Evolutionary conservation across 1,140 invertebrate genomes (phyloP), one percentile per base, ranked within the genome.

Genomic region (Idris sp.): DNA sequence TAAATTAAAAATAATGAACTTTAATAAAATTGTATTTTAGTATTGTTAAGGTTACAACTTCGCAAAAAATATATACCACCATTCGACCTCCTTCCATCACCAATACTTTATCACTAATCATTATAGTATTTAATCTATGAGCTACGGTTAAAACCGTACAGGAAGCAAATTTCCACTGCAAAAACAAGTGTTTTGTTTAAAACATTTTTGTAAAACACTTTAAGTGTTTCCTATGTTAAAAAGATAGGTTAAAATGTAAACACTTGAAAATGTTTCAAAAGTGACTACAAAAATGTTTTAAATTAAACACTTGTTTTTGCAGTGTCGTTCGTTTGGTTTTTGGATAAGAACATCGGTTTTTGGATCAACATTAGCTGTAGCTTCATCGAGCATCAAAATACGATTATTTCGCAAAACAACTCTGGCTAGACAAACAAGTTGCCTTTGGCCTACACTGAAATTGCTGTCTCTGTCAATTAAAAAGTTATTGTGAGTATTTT

Each of bases 301-400:
- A n/a, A n/a, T n/a, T n/a, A n/a, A n/a, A n/a, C n/a, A n/a, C n/a
- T n/a, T n/a, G n/a, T n/a, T n/a, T n/a, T n/a, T n/a, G n/a, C n/a
- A n/a, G n/a, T n/a, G n/a, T n/a, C 0, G 78, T 84, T 10, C 88
- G 77, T 41, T 89, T 90, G 0, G 89, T 8, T 73, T 77, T 54
- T 90, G 89, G 54, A 89, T 89, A 0, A 89, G 77, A 8, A 81
- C 77, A 53, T 89, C 88, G 0, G 88, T 89, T 86, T 92, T 84
- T 0, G 88, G 84, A 82, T 95, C 93, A 1, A 95, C 91, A 48
- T 93, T 92, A 1, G 93, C 93, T 0, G 94, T 94, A 0, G 94
- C 94, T 84, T 95, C 93, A 78, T 95, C 93, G 36, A 95, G 78
- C 64, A 94, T 89, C 0, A 94, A 79, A 72, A 95, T 89, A 54